phyloP scores from a whole-genome alignment of 2,888 invertebrate genomes.

The Epinotia nisella region DNA sequence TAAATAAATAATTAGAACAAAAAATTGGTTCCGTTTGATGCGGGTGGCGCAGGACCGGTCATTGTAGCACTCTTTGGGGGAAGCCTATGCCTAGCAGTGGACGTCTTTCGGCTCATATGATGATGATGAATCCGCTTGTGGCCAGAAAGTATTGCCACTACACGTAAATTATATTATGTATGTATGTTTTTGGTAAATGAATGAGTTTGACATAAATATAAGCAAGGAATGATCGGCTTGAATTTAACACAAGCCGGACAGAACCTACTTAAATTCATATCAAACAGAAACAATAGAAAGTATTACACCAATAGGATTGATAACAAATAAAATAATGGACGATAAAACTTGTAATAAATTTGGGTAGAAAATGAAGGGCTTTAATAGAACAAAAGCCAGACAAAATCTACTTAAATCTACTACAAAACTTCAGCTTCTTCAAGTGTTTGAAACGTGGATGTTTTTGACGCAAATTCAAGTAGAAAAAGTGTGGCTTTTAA shows the following conservation, averaged over 20 bases:
- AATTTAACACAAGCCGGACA: constrained; percentile 38
- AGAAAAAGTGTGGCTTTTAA: constrained; percentile 31
- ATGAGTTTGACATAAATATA: constrained; percentile 49
- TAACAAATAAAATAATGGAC: neutral
- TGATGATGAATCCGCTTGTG: no score
- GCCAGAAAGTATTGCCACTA: no score
- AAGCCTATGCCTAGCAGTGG: no score
- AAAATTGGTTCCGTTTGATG: no score
- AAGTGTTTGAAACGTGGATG: neutral
- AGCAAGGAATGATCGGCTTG: constrained; percentile 56
- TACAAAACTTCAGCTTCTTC: constrained; percentile 42
- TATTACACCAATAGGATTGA: neutral
- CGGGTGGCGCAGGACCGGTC: no score
- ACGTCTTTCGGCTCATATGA: no score
- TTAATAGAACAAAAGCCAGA: constrained; percentile 52
- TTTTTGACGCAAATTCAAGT: constrained; percentile 25
- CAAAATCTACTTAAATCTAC: constrained; percentile 53
- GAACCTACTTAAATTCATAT: constrained; percentile 44
- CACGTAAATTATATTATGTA: no score
- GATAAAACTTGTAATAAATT: constrained; percentile 48
- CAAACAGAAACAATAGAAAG: neutral
- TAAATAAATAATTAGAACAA: no score
- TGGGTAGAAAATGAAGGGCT: constrained; percentile 62
- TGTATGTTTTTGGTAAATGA: neutral
- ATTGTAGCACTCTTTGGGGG: no score